Conservation (phyloP, 2,113 vertebrate species). For the Chloebia gouldiae region DNA sequence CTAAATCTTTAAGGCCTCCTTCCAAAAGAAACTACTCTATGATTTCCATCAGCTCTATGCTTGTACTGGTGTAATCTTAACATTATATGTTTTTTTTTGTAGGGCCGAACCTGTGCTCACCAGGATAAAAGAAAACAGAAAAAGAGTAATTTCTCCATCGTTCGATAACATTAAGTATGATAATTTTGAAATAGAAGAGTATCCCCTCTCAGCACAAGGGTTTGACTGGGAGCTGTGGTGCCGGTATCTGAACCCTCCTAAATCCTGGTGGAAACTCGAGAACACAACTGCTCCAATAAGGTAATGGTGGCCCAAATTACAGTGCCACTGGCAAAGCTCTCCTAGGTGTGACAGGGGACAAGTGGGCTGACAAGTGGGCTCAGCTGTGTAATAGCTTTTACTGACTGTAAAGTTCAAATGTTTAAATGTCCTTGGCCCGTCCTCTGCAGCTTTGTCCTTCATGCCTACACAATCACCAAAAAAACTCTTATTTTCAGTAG, state of each 20-base stretch:
- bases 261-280: slow-evolving; percentile 92
- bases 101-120: slow-evolving; percentile 95
- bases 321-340: not conserved
- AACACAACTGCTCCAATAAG: slow-evolving; percentile 94
- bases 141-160: slow-evolving; percentile 92
- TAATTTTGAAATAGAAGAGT: slow-evolving; percentile 96
- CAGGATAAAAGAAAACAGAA: slow-evolving; percentile 94
- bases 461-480: not conserved
- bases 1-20: not conserved
- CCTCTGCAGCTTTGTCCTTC: not conserved
- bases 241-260: slow-evolving; percentile 94
- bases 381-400: not conserved
- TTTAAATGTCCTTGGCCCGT: not conserved
- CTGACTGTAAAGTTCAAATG: not conserved
- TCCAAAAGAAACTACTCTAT: not conserved
- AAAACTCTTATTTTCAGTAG: not conserved
- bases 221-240: slow-evolving; percentile 99
- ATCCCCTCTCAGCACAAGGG: slow-evolving; percentile 92
- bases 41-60: not conserved
- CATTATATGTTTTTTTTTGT: not conserved
- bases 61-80: not conserved
- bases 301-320: slow-evolving; percentile 60
- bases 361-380: not conserved
- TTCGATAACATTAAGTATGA: slow-evolving; percentile 99
- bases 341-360: not conserved